A percentile compares a stretch with the other conserved stretches of the same genome.
These are phyloP conservation scores for Xiphophorus birchmanni DNA, from an alignment of 2,797 vertebrate genomes.

Conservation along the genomic window DNA sequence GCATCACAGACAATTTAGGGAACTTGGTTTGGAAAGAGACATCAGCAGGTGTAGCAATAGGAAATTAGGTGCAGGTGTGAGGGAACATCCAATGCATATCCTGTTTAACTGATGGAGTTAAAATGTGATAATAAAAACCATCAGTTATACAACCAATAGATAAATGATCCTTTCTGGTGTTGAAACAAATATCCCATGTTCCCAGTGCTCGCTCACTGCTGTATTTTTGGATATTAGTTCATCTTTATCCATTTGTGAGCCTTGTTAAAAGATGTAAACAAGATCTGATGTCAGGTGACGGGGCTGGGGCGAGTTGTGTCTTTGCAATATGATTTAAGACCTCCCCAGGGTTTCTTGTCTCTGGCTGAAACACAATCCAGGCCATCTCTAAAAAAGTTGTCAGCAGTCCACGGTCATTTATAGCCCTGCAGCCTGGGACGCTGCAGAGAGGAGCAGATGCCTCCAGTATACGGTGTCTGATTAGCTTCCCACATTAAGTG, in stretches of 20 bases:
- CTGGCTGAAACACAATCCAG: slow-evolving; percentile 39
- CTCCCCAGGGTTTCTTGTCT: slow-evolving; percentile 33
- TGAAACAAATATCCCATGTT: not conserved
- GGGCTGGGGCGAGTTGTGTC: slow-evolving; percentile 17
- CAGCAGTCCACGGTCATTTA: slow-evolving; percentile 41
- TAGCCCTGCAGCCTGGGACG: slow-evolving; percentile 18
- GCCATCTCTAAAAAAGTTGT: slow-evolving; percentile 27
- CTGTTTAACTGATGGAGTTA: not conserved
- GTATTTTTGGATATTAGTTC: not conserved
- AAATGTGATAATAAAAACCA: not conserved
- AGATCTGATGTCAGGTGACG: not conserved
- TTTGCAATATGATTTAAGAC: slow-evolving; percentile 46
- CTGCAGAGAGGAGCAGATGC: slow-evolving; percentile 23
- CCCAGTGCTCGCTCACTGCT: not conserved
- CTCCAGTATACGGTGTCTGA: slow-evolving; percentile 43
- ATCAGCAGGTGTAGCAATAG: not conserved
- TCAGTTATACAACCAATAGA: not conserved
- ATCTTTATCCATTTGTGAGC: not conserved
- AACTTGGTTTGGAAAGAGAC: not conserved
- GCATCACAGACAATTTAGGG: not conserved
- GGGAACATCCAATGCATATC: not conserved
- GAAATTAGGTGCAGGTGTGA: not conserved
- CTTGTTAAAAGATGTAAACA: not conserved
- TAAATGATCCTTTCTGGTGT: not conserved
- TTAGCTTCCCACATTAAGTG: slow-evolving; percentile 55